Conservation (phyloP, 2,113 vertebrate genomes). For the Equus quagga region DNA sequence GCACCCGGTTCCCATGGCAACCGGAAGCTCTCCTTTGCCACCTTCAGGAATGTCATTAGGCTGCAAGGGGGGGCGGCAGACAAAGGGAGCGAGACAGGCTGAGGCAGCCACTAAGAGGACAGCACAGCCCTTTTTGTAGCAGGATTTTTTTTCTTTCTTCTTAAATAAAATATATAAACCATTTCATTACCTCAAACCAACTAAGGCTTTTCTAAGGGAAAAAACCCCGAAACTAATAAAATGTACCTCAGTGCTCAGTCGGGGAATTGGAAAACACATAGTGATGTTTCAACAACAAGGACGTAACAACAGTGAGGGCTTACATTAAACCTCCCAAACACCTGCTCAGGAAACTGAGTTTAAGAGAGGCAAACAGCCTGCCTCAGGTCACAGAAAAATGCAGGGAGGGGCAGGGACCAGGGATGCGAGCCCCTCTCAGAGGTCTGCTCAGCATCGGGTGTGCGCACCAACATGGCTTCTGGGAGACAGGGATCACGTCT, state of each 20-base stretch:
- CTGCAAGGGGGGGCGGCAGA: constrained; percentile 54
- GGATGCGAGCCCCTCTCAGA: not conserved
- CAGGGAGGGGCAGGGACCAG: not conserved
- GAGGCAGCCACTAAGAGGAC: not conserved
- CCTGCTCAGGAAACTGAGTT: not conserved
- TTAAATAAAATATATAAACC: constrained; percentile 54
- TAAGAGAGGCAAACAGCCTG: not conserved
- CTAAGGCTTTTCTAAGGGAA: not conserved
- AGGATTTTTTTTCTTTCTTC: not conserved
- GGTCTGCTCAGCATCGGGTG: accelerated
- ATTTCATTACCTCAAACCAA: constrained; percentile 44
- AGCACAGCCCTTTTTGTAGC: not conserved
- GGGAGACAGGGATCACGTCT: accelerated
- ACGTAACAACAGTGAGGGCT: not conserved
- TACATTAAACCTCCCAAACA: not conserved
- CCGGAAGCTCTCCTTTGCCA: constrained; percentile 83
- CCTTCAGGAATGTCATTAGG: constrained; percentile 87
- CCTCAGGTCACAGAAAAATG: not conserved
- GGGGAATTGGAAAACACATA: not conserved
- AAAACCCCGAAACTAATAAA: not conserved
- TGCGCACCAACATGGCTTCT: accelerated
- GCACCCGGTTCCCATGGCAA: constrained; percentile 87
- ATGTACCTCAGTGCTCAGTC: not conserved
- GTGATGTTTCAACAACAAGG: not conserved
- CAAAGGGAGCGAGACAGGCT: constrained; percentile 71